A percentile compares a stretch with the other conserved stretches of the same genome.
phyloP scores from a whole-genome alignment of 2,888 invertebrate species.

The Chrysolina oricalcia region DNA sequence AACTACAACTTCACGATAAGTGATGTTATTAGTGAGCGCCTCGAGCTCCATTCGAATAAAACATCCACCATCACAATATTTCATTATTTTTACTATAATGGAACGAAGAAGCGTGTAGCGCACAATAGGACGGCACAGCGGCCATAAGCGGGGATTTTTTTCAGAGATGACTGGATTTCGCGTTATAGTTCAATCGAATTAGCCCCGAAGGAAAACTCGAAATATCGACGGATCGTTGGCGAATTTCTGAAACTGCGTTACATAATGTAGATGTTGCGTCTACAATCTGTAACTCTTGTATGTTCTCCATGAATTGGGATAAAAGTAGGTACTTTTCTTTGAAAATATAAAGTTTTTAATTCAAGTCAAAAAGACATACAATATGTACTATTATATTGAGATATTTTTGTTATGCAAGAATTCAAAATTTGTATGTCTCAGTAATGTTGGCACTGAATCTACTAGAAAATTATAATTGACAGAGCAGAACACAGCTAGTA shows the following conservation, averaged over 20 bases:
- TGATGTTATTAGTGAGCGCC: conserved; percentile 58
- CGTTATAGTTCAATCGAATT: conserved; percentile 40
- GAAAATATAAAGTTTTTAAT: too few species aligned
- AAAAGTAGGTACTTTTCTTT: too few species aligned
- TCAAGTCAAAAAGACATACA: too few species aligned
- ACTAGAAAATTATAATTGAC: too few species aligned
- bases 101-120: conserved; percentile 45
- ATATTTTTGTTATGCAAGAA: too few species aligned
- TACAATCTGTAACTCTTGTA: too few species aligned
- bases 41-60: conserved; percentile 54
- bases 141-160: conserved; percentile 38
- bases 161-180: conserved; percentile 35
- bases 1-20: conserved; percentile 56
- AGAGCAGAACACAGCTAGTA: too few species aligned
- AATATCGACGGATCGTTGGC: background rate
- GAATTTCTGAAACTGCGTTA: background rate
- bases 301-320: too few species aligned
- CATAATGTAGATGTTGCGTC: too few species aligned
- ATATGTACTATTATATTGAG: too few species aligned
- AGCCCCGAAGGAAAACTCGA: conserved; percentile 24
- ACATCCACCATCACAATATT: conserved; percentile 59
- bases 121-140: conserved; percentile 42
- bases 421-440: too few species aligned
- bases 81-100: conserved; percentile 56
- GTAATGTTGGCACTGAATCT: too few species aligned